Evolutionary conservation across 2,888 invertebrate species (phyloP), one percentile per base, ranked within the genome.

Genomic region (Chrysomela aeneicollis): DNA sequence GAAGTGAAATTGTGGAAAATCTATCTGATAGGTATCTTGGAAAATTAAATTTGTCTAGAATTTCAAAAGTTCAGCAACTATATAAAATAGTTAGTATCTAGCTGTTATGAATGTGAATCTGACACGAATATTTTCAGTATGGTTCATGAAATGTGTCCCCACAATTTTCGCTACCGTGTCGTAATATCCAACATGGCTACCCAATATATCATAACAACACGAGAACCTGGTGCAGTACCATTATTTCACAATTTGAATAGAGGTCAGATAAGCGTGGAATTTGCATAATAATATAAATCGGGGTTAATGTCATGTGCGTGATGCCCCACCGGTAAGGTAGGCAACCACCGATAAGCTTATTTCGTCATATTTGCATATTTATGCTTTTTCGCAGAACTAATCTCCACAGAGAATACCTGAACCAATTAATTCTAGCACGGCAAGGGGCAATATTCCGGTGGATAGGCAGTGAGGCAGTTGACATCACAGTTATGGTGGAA

Each of bases 201-300:
- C 77, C 79, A 80, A 81, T 81, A 81, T 79, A 80, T 82, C 82
- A 81, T 81, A 80, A 79, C 77, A 73, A 76, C 79, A 79, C 78
- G 78, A 78, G 73, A 77, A 76, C 70, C 63, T 67, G 64, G 77
- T 79, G 81, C 81, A 78, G 81, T 80, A 81, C 79, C 81, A 80
- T 82, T 81, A 81, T 81, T 81, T 80, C 76, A 75, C 79, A 81
- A 82, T 82, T 82, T 82, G 82, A 82, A 82, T 82, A 82, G 80
- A 75, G 78, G 76, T 72, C 71, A 74, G 81, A 81, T 81, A 81
- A 81, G 81, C 64, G 30, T 21, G 51, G 61, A 67, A 82, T 83
- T 83, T 82, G 78, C 82, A 83, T 83, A 83, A 82, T 82, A 82
- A 81, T 82, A 82, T 82, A 82, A 83, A 83, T 83, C 82, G 82